Percentiles rank a stretch among this genome's conserved stretches.
Evolutionary conservation across 2,113 vertebrate genomes (phyloP).

Genomic region (Tauraco erythrolophus): DNA sequence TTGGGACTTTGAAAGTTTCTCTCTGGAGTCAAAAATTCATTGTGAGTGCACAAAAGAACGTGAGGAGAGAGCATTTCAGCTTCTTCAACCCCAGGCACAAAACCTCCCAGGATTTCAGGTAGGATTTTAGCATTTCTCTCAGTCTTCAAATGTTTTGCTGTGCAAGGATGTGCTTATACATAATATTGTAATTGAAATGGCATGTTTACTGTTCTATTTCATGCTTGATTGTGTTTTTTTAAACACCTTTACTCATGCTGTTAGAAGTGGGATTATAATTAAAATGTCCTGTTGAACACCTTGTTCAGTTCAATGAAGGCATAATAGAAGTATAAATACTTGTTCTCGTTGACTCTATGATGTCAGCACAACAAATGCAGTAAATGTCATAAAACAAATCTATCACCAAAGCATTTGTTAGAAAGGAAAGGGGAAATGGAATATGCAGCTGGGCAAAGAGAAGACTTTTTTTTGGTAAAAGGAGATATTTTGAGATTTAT

Average conservation of each 20-base stretch:
- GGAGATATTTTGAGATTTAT: background rate
- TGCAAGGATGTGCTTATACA: slow-evolving; percentile 51
- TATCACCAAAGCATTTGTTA: background rate
- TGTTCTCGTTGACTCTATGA: slow-evolving; percentile 62
- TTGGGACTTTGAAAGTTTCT: slow-evolving; percentile 31
- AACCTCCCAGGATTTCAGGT: slow-evolving; percentile 1
- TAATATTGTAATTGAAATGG: slow-evolving; percentile 68
- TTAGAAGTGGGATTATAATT: slow-evolving; percentile 67
- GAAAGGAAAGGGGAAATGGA: slow-evolving; percentile 5
- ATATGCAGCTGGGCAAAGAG: background rate
- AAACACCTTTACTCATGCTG: slow-evolving; percentile 55
- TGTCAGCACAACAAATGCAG: slow-evolving; percentile 53
- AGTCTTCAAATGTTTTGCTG: slow-evolving; percentile 46
- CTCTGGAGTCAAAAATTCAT: slow-evolving; percentile 41
- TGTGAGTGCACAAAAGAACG: background rate
- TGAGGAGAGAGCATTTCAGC: slow-evolving; percentile 32
- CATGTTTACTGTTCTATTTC: slow-evolving; percentile 76
- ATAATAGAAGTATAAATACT: slow-evolving; percentile 74
- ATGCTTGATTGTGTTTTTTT: slow-evolving; percentile 71
- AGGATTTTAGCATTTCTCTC: slow-evolving; percentile 26
- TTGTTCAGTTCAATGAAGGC: slow-evolving; percentile 71
- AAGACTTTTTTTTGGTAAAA: background rate
- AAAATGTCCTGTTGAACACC: slow-evolving; percentile 72
- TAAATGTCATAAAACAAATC: slow-evolving; percentile 44
- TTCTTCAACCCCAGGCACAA: background rate